phyloP scores from a whole-genome alignment of 2,113 vertebrate species.

The Cygnus buccinator region DNA sequence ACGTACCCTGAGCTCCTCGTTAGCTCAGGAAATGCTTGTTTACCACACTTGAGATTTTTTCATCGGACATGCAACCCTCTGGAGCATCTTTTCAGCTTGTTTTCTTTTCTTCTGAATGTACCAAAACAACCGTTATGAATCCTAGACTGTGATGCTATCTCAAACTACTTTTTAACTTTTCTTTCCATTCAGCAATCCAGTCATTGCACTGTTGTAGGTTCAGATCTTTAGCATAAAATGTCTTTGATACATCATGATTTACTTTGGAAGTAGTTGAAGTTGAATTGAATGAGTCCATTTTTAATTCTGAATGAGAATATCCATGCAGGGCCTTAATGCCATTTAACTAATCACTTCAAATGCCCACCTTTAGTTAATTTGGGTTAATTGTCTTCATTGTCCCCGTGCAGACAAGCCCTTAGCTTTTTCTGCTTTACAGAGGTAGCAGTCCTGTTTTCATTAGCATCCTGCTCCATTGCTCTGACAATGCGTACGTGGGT shows the following conservation, averaged over 20 bases:
- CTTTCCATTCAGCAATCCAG: not conserved
- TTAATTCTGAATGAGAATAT: slow-evolving; percentile 33
- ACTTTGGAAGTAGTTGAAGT: slow-evolving; percentile 13
- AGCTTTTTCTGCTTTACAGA: not conserved
- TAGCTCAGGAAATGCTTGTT: not conserved
- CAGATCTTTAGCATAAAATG: not conserved
- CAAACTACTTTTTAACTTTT: not conserved
- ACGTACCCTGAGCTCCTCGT: not conserved
- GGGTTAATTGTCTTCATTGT: not conserved
- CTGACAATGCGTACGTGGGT: not conserved
- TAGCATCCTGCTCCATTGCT: not conserved
- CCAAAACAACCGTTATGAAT: not conserved
- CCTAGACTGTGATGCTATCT: not conserved
- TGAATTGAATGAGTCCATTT: slow-evolving; percentile 12
- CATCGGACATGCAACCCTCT: not conserved
- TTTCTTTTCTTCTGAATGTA: not conserved
- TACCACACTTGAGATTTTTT: not conserved
- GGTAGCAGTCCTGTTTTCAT: not conserved
- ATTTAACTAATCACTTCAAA: slow-evolving; percentile 21
- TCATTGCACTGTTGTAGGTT: not conserved
- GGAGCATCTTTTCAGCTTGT: not conserved
- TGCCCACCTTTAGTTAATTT: slow-evolving; percentile 31
- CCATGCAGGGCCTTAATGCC: not conserved
- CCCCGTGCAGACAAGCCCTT: not conserved
- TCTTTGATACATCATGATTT: not conserved